Evolutionary conservation across 1,140 invertebrate species (phyloP), one percentile per base, ranked within the genome.

Genomic region (Drosophila truncata): DNA sequence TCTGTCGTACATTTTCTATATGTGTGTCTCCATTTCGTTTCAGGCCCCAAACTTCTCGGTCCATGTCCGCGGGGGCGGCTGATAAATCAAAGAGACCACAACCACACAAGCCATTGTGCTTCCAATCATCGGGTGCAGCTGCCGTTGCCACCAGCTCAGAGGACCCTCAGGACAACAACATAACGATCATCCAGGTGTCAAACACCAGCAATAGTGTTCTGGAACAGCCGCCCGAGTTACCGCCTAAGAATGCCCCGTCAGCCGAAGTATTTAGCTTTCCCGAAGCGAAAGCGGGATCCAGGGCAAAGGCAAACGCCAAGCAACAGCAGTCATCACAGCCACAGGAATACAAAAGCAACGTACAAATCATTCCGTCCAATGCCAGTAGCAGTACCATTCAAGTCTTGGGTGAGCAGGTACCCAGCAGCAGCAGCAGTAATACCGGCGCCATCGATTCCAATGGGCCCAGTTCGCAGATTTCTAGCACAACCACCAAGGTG

Each of bases 291-390:
- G 29, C 2, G 35, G 20, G 14, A 35, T 37, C 58, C n/a, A 83
- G 82, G 66, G 33, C 65, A 4, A 82, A 80, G 35, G 42, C 42
- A 37, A 78, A 44, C 39, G 37, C 23, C 29, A 73, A 72, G n/a
- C 81, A 72, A 20, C 81, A 47, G 33, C 57, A 57, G 20, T 44
- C 77, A 46, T 33, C 59, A 10, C 65, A 60, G 41, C 46, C 63
- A 25, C 80, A 74, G 61, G 91, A 92, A 61, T 92, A 92, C 54
- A 92, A 92, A 75, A 93, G 91, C 75, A 93, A 93, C 64, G 92
- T 93, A 79, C 92, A 93, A 93, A 92, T 93, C 29, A 93, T 93
- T 82, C 92, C 92, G 92, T 93, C 92, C 92, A 92, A 84, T 77
- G 64, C 74, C 70, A 83, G 78, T 70, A 78, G 70, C 35, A 77